These are phyloP conservation scores for Genyomyrus donnyi DNA, from an alignment of 2,113 vertebrate species.

Conservation along the genomic window DNA sequence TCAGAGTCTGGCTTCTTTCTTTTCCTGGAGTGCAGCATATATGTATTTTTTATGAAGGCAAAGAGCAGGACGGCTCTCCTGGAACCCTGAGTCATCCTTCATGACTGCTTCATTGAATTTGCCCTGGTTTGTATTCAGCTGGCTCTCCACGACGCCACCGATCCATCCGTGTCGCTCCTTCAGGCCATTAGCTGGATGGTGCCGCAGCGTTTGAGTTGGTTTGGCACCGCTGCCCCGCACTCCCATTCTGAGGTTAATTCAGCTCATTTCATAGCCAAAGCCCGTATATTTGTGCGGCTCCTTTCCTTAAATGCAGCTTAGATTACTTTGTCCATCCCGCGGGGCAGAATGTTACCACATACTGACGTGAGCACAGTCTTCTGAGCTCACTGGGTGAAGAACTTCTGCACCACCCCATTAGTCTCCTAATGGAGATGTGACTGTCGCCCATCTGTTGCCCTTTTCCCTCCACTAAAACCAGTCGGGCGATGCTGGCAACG, in stretches of 20 bases:
- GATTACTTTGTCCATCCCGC: not conserved
- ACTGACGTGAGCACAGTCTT: not conserved
- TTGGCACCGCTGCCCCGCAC: not conserved
- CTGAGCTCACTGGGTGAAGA: slow-evolving; percentile 4
- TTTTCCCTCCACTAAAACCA: slow-evolving; percentile 25
- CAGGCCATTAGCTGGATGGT: not conserved
- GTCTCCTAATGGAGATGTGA: slow-evolving; percentile 17
- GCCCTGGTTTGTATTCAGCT: not conserved
- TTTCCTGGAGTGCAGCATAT: not conserved
- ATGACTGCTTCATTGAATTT: not conserved
- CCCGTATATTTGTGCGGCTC: not conserved
- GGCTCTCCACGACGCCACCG: not conserved
- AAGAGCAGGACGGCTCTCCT: not conserved
- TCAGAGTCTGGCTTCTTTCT: not conserved
- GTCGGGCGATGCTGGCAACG: not conserved
- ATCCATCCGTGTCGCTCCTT: not conserved
- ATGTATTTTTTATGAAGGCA: not conserved
- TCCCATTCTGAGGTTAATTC: not conserved
- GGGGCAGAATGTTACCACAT: not conserved
- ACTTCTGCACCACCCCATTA: slow-evolving; percentile 42
- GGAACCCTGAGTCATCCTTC: not conserved
- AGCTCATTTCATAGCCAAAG: not conserved
- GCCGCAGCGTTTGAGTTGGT: not conserved
- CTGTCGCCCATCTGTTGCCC: slow-evolving; percentile 41
- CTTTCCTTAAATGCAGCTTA: not conserved